Evolutionary conservation across 2,888 invertebrate genomes (phyloP).

Genomic region (Antheraea yamamai): DNA sequence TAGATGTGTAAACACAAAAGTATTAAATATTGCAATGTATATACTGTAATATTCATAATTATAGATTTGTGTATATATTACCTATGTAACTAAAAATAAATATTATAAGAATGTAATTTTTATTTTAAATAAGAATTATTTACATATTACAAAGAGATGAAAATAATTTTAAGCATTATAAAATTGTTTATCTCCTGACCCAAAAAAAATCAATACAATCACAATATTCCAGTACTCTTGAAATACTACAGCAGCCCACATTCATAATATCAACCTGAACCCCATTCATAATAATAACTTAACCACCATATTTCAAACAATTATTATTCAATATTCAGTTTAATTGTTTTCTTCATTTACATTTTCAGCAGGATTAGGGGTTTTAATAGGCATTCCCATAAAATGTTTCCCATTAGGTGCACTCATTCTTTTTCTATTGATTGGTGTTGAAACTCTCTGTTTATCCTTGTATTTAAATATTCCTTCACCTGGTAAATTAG

Average conservation of each 20-base stretch:
- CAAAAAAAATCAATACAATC: neutral
- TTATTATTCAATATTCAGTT: neutral
- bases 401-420: slow-evolving; percentile 83
- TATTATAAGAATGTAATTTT: slow-evolving; percentile 7
- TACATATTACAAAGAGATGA: neutral
- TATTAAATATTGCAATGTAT: slow-evolving; percentile 5
- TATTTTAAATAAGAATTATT: neutral
- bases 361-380: slow-evolving; percentile 49
- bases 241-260: too few species aligned
- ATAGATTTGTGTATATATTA: slow-evolving; percentile 23
- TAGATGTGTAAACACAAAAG: neutral
- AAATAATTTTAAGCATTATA: slow-evolving; percentile 2
- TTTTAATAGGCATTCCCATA: slow-evolving; percentile 90
- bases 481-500: slow-evolving; percentile 89
- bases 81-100: slow-evolving; percentile 15
- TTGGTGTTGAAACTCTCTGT: slow-evolving; percentile 48
- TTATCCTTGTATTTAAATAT: slow-evolving; percentile 87
- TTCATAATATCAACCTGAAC: neutral
- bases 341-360: slow-evolving; percentile 63
- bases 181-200: neutral
- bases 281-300: neutral
- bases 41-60: slow-evolving; percentile 27
- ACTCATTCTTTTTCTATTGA: slow-evolving; percentile 70
- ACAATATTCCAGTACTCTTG: neutral
- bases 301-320: neutral